A percentile compares a stretch with the other conserved stretches of the same genome.
phyloP scores from a whole-genome alignment of 1,140 invertebrate species.

The Aphaenogaster rudis region DNA sequence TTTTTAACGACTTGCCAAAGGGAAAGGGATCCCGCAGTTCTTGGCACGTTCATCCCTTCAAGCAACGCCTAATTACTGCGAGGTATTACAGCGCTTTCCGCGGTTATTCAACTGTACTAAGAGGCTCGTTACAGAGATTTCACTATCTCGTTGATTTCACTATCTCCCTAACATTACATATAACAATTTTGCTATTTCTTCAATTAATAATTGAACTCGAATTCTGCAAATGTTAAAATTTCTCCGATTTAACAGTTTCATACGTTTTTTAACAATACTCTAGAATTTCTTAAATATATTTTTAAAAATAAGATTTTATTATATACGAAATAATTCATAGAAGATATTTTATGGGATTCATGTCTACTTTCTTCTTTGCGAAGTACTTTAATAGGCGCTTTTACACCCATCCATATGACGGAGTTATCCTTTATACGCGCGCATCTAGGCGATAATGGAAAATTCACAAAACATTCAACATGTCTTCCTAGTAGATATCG shows the following conservation, averaged over 20 bases:
- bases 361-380: neutral
- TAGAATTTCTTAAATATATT: neutral
- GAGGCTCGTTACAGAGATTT: slow-evolving; percentile 82
- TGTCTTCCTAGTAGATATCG: slow-evolving; percentile 8
- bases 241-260: neutral
- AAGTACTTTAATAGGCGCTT: neutral
- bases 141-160: slow-evolving; percentile 69
- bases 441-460: slow-evolving; percentile 25
- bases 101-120: slow-evolving; percentile 55
- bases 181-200: slow-evolving; percentile 82
- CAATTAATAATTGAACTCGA: slow-evolving; percentile 74
- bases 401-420: neutral
- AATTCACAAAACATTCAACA: slow-evolving; percentile 25
- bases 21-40: slow-evolving; percentile 21
- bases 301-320: neutral
- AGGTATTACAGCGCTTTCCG: slow-evolving; percentile 44
- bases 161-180: slow-evolving; percentile 67
- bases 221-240: neutral
- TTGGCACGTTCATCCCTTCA: slow-evolving; percentile 57
- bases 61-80: slow-evolving; percentile 44
- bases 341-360: neutral
- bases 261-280: neutral
- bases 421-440: neutral
- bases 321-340: neutral
- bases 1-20: slow-evolving; percentile 24